These are phyloP conservation scores for Nannoperca obscura DNA, from an alignment of 2,797 vertebrate genomes.

Conservation along the genomic window DNA sequence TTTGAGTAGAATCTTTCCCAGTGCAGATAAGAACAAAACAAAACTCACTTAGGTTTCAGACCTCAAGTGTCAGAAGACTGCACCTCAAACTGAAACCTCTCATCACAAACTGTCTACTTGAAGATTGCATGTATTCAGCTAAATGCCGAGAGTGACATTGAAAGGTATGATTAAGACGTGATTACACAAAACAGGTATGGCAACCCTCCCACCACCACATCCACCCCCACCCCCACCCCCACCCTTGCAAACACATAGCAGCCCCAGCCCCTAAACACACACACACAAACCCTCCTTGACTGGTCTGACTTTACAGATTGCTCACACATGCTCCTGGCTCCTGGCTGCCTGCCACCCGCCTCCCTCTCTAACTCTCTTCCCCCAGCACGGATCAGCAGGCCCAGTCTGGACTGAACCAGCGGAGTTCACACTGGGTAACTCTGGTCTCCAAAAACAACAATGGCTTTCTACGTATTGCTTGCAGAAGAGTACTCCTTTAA, in stretches of 20 bases:
- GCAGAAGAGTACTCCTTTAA: slow-evolving; percentile 1
- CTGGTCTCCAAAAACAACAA: slow-evolving; percentile 37
- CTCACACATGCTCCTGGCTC: slow-evolving; percentile 75
- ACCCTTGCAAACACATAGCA: slow-evolving; percentile 36
- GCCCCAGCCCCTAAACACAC: slow-evolving; percentile 32
- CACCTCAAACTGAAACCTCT: slow-evolving; percentile 38
- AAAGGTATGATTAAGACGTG: slow-evolving; percentile 65
- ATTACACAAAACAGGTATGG: slow-evolving; percentile 65
- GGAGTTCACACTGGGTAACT: slow-evolving; percentile 53
- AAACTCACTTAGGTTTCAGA: slow-evolving; percentile 13
- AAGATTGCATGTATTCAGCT: slow-evolving; percentile 46
- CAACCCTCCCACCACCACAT: slow-evolving; percentile 2
- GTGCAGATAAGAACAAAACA: slow-evolving; percentile 27
- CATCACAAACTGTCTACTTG: slow-evolving; percentile 19
- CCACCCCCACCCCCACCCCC: slow-evolving; percentile 1
- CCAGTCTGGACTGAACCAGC: slow-evolving; percentile 46
- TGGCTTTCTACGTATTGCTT: slow-evolving; percentile 12
- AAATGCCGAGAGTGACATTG: slow-evolving; percentile 41
- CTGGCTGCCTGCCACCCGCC: slow-evolving; percentile 66
- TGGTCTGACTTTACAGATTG: slow-evolving; percentile 69
- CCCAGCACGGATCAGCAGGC: slow-evolving; percentile 52
- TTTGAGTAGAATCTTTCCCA: neutral
- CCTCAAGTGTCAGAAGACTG: neutral
- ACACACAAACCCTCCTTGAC: slow-evolving; percentile 13
- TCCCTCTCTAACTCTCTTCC: slow-evolving; percentile 38